These are phyloP conservation scores for Anabacerthia variegaticeps DNA, from an alignment of 2,797 vertebrate genomes.

Conservation along the genomic window DNA sequence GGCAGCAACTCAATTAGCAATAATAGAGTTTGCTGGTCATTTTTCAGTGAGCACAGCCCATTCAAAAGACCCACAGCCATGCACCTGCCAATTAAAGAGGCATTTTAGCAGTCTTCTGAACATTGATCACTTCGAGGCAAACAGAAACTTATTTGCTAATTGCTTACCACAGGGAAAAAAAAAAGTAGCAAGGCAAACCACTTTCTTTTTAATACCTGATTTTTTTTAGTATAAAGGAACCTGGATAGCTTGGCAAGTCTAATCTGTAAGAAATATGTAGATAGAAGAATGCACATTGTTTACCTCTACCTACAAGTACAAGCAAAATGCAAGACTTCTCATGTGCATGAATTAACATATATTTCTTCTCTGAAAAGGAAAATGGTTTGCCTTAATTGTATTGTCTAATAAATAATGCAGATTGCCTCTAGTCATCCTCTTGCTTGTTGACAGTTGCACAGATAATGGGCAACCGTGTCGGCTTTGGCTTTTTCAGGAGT, in stretches of 20 bases:
- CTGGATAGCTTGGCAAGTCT: not conserved
- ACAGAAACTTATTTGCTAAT: slow-evolving; percentile 17
- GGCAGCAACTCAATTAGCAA: slow-evolving; percentile 48
- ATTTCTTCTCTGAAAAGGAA: not conserved
- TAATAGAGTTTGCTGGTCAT: slow-evolving; percentile 48
- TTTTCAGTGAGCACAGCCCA: slow-evolving; percentile 40
- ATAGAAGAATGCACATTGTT: not conserved
- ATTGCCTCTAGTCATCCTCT: not conserved
- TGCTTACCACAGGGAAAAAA: not conserved
- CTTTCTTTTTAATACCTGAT: not conserved
- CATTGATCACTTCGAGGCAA: slow-evolving; percentile 6
- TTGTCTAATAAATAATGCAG: slow-evolving; percentile 10
- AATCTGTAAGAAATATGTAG: not conserved
- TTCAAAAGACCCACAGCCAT: slow-evolving; percentile 18
- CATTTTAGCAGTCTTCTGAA: not conserved
- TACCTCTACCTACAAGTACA: not conserved
- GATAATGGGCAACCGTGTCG: not conserved
- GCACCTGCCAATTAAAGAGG: not conserved
- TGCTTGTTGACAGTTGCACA: not conserved
- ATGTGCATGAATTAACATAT: not conserved
- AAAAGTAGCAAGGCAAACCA: not conserved
- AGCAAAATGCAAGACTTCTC: not conserved
- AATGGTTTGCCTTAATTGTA: not conserved
- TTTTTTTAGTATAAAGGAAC: not conserved
- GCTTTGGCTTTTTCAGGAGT: not conserved